Evolutionary conservation across 1,140 invertebrate genomes (phyloP).

Genomic region (Diuraphis noxia): DNA sequence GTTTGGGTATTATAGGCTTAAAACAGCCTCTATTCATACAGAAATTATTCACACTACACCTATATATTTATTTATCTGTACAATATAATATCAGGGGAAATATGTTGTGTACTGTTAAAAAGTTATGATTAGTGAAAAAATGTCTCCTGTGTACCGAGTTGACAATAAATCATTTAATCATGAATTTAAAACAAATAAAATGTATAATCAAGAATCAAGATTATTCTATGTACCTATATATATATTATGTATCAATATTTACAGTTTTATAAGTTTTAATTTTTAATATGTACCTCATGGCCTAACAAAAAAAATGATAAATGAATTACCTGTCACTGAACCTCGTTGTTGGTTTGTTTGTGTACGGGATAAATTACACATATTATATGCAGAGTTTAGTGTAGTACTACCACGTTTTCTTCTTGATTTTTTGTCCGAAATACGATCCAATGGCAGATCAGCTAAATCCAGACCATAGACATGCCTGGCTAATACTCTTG

Average conservation of each 20-base stretch:
- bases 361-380: conserved; percentile 43
- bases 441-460: conserved; percentile 82
- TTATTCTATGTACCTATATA: no score
- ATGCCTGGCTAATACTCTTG: conserved; percentile 86
- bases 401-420: conserved; percentile 63
- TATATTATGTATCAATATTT: no score
- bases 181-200: background rate
- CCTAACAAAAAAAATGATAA: background rate
- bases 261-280: no score
- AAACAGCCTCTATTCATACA: background rate
- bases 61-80: no score
- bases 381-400: conserved; percentile 55
- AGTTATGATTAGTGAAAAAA: background rate
- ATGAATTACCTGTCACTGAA: conserved; percentile 24
- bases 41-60: background rate
- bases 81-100: background rate
- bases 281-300: background rate
- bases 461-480: conserved; percentile 91
- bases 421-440: conserved; percentile 82
- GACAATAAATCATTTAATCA: background rate
- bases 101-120: background rate
- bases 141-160: background rate
- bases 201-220: background rate
- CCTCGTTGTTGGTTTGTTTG: background rate
- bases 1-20: background rate